phyloP scores from a whole-genome alignment of 2,888 invertebrate species.

The Thecophora atra region DNA sequence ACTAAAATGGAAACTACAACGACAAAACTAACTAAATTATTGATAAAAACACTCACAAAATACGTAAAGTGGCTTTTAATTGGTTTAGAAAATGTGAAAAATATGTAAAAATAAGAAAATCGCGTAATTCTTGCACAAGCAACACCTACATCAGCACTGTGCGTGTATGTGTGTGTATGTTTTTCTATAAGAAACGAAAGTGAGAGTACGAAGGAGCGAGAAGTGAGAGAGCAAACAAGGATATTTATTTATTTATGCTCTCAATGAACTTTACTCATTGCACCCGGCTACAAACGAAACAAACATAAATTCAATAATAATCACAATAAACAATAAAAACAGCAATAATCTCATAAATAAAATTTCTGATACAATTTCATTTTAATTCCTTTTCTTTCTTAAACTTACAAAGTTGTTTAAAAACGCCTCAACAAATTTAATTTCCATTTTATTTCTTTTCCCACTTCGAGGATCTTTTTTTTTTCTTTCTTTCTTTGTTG shows the following conservation, averaged over 20 bases:
- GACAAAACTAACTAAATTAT: neutral
- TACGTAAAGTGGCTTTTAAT: too few relatives aligned
- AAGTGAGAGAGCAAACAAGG: neutral
- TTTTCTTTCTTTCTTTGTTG: too few relatives aligned
- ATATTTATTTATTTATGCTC: too few relatives aligned
- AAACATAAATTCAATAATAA: neutral
- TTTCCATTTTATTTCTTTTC: too few relatives aligned
- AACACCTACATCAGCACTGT: neutral
- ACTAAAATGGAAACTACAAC: neutral
- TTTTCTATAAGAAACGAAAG: too few relatives aligned
- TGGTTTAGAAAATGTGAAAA: constrained; percentile 10
- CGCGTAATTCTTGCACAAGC: constrained; percentile 32
- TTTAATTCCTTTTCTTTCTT: too few relatives aligned
- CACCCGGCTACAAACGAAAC: too few relatives aligned
- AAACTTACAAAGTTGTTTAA: too few relatives aligned
- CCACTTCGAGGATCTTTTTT: too few relatives aligned
- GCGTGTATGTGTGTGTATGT: constrained; percentile 16
- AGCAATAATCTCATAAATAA: neutral
- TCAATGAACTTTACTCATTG: too few relatives aligned
- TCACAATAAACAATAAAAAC: neutral
- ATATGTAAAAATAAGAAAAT: constrained; percentile 32
- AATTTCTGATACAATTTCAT: neutral
- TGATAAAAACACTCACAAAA: neutral
- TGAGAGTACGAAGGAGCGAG: too few relatives aligned
- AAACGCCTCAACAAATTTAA: too few relatives aligned